These are phyloP conservation scores for Euzophera pinguis DNA, from an alignment of 2,888 invertebrate species.

Conservation along the genomic window DNA sequence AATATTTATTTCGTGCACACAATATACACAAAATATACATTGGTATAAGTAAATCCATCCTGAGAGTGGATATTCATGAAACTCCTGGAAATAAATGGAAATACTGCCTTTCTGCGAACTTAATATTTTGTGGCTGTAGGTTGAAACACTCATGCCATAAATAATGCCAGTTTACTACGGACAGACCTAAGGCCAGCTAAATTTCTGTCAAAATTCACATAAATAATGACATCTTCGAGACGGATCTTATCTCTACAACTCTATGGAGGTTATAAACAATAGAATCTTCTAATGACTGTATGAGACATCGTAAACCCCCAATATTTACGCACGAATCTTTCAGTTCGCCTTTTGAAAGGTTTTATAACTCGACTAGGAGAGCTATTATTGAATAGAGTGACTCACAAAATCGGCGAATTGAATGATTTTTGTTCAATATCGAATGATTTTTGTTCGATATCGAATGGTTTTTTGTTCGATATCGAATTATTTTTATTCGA, in stretches of 20 bases:
- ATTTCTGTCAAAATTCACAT: conserved; percentile 73
- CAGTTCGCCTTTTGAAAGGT: conserved; percentile 70
- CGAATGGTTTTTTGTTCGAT: too few species aligned
- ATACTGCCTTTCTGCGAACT: background rate
- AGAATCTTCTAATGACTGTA: conserved; percentile 72
- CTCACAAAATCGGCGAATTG: too few species aligned
- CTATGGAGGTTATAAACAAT: conserved; percentile 70
- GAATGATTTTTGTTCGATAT: too few species aligned
- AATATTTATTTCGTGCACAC: too few species aligned
- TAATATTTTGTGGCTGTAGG: conserved; percentile 14
- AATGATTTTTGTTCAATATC: too few species aligned
- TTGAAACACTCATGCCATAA: conserved; percentile 57
- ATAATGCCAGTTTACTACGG: conserved; percentile 66
- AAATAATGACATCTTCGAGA: conserved; percentile 66
- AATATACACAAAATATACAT: too few species aligned
- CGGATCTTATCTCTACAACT: conserved; percentile 70
- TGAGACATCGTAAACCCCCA: conserved; percentile 72
- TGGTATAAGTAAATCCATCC: too few species aligned
- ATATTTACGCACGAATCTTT: conserved; percentile 74
- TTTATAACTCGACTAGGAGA: conserved; percentile 69
- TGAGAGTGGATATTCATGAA: too few species aligned
- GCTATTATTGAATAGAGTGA: too few species aligned
- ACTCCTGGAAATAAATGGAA: too few species aligned
- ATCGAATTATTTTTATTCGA: too few species aligned
- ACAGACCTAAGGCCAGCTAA: conserved; percentile 16